phyloP scores from a whole-genome alignment of 1,140 invertebrate species.

The Drosophila kurseongensis region DNA sequence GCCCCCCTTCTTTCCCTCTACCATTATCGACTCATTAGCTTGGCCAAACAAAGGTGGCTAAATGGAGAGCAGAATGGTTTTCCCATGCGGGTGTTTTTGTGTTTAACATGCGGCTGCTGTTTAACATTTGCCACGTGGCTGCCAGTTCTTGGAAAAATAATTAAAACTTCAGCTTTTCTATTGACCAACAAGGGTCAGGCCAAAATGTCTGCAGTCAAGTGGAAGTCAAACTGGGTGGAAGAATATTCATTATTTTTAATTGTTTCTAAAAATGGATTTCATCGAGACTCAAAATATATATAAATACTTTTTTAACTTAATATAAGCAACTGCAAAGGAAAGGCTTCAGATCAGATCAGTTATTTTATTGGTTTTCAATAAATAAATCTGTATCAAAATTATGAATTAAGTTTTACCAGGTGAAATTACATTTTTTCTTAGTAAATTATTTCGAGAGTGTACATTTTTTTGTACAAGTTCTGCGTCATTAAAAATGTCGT shows the following conservation, averaged over 20 bases:
- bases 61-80: conserved; percentile 44
- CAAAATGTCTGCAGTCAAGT: conserved; percentile 24
- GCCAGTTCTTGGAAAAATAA: conserved; percentile 30
- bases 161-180: conserved; percentile 36
- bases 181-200: neutral
- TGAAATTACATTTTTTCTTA: too few species aligned
- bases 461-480: too few species aligned
- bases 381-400: too few species aligned
- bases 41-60: conserved; percentile 60
- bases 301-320: too few species aligned
- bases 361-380: too few species aligned
- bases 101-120: conserved; percentile 36
- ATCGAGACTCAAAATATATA: too few species aligned
- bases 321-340: too few species aligned
- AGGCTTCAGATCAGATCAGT: too few species aligned
- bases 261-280: neutral
- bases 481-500: too few species aligned
- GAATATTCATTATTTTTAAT: neutral
- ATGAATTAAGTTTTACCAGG: too few species aligned
- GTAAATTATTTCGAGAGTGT: too few species aligned
- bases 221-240: conserved; percentile 2
- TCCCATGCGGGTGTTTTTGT: conserved; percentile 22
- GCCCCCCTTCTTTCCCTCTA: conserved; percentile 6
- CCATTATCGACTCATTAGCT: conserved; percentile 68
- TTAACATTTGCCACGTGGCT: conserved; percentile 48